A percentile compares a stretch with the other conserved stretches of the same genome.
Evolutionary conservation across 2,888 invertebrate genomes (phyloP).

Genomic region (Nymphalis polychloros): DNA sequence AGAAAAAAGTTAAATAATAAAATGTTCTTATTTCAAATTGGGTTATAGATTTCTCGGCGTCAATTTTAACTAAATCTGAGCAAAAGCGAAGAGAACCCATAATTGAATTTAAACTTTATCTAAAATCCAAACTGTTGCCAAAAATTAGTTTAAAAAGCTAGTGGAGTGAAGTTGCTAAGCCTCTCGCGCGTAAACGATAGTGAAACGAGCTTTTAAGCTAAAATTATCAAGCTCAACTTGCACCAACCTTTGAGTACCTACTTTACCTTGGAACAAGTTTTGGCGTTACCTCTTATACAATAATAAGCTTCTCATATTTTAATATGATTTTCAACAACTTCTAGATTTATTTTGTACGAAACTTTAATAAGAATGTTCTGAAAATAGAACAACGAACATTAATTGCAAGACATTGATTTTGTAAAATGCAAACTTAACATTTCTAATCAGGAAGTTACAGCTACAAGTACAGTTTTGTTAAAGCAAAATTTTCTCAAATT

Average conservation of each 20-base stretch:
- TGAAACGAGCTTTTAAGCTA: slow-evolving; percentile 75
- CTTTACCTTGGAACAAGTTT: slow-evolving; percentile 58
- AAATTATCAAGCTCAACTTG: slow-evolving; percentile 77
- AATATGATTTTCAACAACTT: slow-evolving; percentile 5
- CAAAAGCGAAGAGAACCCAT: slow-evolving; percentile 28
- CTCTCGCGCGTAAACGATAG: slow-evolving; percentile 70
- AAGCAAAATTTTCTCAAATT: background rate
- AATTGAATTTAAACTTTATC: slow-evolving; percentile 46
- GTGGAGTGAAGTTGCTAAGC: slow-evolving; percentile 62
- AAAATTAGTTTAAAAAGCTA: slow-evolving; percentile 71
- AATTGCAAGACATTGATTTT: background rate
- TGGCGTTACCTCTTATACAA: slow-evolving; percentile 50
- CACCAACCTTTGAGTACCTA: slow-evolving; percentile 53
- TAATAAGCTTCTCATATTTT: slow-evolving; percentile 26
- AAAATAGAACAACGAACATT: background rate
- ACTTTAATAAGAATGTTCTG: background rate
- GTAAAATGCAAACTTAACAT: background rate
- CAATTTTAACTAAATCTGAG: background rate
- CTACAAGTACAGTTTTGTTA: too few species aligned
- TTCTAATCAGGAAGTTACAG: background rate
- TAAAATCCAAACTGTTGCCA: slow-evolving; percentile 56
- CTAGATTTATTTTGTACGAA: background rate
- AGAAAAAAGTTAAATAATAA: background rate
- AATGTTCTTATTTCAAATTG: background rate
- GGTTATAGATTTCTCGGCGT: background rate